Conservation (phyloP, 1,140 invertebrate genomes). For the Leptestheria dahalacensis region DNA sequence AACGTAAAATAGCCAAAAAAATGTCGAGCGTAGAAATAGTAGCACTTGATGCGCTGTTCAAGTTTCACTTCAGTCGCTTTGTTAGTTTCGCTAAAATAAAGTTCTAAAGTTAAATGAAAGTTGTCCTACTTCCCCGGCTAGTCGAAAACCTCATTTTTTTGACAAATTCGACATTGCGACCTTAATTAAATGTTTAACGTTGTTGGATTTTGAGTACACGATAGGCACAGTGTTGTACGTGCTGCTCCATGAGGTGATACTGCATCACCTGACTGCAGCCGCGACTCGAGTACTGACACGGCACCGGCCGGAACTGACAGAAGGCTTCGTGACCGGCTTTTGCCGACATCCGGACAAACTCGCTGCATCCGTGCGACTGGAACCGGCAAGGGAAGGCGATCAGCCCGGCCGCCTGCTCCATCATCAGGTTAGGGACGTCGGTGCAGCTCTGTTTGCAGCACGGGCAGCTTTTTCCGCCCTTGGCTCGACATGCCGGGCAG, state of each 20-base stretch:
- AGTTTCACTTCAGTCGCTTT: too few relatives aligned
- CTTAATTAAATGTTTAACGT: background rate
- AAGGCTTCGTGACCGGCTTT: slow-evolving; percentile 12
- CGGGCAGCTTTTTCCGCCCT: slow-evolving; percentile 19
- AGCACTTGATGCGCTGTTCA: too few relatives aligned
- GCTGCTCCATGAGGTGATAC: slow-evolving; percentile 7
- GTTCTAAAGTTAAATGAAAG: too few relatives aligned
- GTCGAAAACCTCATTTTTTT: too few relatives aligned
- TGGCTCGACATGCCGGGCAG: slow-evolving; percentile 17
- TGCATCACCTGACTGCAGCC: slow-evolving; percentile 11
- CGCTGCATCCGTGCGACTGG: slow-evolving; percentile 6
- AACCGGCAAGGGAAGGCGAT: slow-evolving; percentile 13
- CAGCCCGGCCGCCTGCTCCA: slow-evolving; percentile 18
- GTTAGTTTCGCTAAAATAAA: too few relatives aligned
- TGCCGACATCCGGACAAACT: background rate
- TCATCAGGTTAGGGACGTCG: slow-evolving; percentile 20
- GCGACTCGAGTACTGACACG: slow-evolving; percentile 5
- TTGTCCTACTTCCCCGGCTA: too few relatives aligned
- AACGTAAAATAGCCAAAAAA: too few relatives aligned
- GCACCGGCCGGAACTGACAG: slow-evolving; percentile 11
- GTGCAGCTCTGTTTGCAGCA: slow-evolving; percentile 20
- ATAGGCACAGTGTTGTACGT: background rate
- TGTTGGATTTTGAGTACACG: background rate
- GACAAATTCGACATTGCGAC: too few relatives aligned
- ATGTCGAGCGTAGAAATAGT: too few relatives aligned